These are phyloP conservation scores for Neosilurus mollespiculum DNA, from an alignment of 2,797 vertebrate species.

Conservation along the genomic window DNA sequence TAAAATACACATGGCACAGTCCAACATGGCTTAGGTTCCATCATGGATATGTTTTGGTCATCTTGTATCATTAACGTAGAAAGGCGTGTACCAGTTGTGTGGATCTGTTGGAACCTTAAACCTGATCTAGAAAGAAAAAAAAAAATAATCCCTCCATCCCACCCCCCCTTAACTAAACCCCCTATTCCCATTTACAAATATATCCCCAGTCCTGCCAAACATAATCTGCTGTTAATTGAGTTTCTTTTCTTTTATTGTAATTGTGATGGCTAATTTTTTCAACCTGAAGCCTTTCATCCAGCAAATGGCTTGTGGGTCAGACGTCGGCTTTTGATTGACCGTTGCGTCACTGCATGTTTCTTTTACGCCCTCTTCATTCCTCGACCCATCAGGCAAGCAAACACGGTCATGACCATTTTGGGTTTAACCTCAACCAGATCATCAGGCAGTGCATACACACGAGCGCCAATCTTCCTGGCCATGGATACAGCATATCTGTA, in stretches of 20 bases:
- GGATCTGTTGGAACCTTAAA: slow-evolving; percentile 51
- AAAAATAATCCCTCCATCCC: background rate
- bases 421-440: slow-evolving; percentile 93
- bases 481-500: slow-evolving; percentile 91
- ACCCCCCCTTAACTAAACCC: slow-evolving; percentile 38
- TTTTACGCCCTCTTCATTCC: slow-evolving; percentile 89
- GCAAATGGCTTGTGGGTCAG: slow-evolving; percentile 62
- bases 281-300: slow-evolving; percentile 72
- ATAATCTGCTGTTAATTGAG: slow-evolving; percentile 61
- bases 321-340: slow-evolving; percentile 54
- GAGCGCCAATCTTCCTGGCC: slow-evolving; percentile 93
- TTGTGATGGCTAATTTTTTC: slow-evolving; percentile 71
- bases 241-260: background rate
- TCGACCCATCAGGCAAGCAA: slow-evolving; percentile 95
- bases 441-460: slow-evolving; percentile 92
- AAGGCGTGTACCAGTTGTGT: slow-evolving; percentile 39
- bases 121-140: slow-evolving; percentile 36
- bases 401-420: slow-evolving; percentile 99
- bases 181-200: slow-evolving; percentile 24
- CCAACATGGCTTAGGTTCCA: slow-evolving; percentile 53
- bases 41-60: slow-evolving; percentile 45
- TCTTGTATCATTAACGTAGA: slow-evolving; percentile 60
- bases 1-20: slow-evolving; percentile 61
- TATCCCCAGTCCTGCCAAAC: slow-evolving; percentile 68
- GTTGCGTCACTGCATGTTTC: background rate